Base-by-base conservation (phyloP, 1,140 invertebrate species). In the Heliothis virescens region DNA sequence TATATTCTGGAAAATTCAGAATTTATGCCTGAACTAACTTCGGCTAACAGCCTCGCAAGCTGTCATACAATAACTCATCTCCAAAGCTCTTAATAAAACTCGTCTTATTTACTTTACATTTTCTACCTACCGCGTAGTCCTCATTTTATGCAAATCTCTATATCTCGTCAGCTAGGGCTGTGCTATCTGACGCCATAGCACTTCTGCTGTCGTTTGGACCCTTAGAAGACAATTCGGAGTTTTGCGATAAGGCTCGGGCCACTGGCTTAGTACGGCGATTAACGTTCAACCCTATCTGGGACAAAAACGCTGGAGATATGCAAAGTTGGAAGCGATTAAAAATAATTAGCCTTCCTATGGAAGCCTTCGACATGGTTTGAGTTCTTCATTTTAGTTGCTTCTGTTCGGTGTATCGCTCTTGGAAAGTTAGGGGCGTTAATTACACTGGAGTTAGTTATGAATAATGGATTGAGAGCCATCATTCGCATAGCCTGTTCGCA, bases 111-210 rank as follows among this genome's bases (percentile, higher is more conserved):
- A 63, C 59, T 76, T 76, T 76, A 63, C 73, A 76, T 76, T 76
- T 76, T 76, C 47, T 65, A 65, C 74, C 48, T 76, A 65, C 74
- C 29, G 50, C 29, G 48, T 65, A 47, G 15, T 86, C 85, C 81
- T 92, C 87, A 89, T 89, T 91, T 88, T 83, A 92, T 89, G 90
- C 86, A 89, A 92, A 92, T 92, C 85, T 83, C 80, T 78, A 87
- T 87, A 86, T 83, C 83, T 78, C 78, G 76, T 60, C 5, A 41
- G 60, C 21, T 72, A 57, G 53, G n/a, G 74, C 79, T 69, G 47
- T 85, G 76, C 72, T 82, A 81, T 76, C 77, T 72, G 62, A 80
- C 75, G 72, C 79, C 52, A 82, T 76, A 79, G 53, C 55, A 63
- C 13, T 63, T 50, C 69, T 21, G 57, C 72, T 72, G 80, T 78